Evolutionary conservation across 1,140 invertebrate species (phyloP).

Genomic region (Drosophila pallidifrons): DNA sequence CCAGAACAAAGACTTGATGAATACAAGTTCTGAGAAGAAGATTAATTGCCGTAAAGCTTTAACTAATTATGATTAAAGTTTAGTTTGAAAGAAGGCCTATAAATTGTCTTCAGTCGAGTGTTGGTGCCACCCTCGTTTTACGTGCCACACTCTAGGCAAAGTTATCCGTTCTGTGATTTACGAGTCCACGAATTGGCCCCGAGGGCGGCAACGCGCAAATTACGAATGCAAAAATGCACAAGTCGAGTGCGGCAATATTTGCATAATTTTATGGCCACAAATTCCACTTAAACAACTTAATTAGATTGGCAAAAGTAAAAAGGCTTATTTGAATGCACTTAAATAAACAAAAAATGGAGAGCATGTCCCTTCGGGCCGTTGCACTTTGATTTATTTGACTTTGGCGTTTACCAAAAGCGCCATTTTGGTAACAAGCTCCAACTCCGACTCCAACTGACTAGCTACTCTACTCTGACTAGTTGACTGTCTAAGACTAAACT

Average conservation of each 20-base stretch:
- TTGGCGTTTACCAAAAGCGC: slow-evolving; percentile 41
- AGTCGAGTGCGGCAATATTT: slow-evolving; percentile 56
- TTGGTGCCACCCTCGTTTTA: slow-evolving; percentile 5
- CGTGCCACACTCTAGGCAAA: slow-evolving; percentile 13
- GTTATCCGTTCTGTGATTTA: slow-evolving; percentile 73
- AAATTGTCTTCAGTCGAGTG: neutral
- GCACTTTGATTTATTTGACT: slow-evolving; percentile 60
- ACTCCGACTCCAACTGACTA: slow-evolving; percentile 20
- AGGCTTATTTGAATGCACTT: slow-evolving; percentile 74
- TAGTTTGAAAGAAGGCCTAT: neutral
- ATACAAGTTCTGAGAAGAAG: no score
- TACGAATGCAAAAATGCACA: slow-evolving; percentile 74
- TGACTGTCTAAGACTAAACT: slow-evolving; percentile 39
- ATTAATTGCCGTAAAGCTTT: neutral
- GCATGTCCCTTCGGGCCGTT: slow-evolving; percentile 71
- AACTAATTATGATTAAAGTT: neutral
- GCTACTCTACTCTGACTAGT: slow-evolving; percentile 28
- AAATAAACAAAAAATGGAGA: slow-evolving; percentile 75
- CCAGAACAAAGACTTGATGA: no score
- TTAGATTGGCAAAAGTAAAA: slow-evolving; percentile 68
- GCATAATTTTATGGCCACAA: slow-evolving; percentile 80
- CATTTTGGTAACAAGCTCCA: slow-evolving; percentile 53
- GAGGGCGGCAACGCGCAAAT: slow-evolving; percentile 64
- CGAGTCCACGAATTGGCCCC: slow-evolving; percentile 44
- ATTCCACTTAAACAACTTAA: slow-evolving; percentile 81